Evolutionary conservation across 1,140 invertebrate genomes (phyloP).

Genomic region (Chlorops oryzae): DNA sequence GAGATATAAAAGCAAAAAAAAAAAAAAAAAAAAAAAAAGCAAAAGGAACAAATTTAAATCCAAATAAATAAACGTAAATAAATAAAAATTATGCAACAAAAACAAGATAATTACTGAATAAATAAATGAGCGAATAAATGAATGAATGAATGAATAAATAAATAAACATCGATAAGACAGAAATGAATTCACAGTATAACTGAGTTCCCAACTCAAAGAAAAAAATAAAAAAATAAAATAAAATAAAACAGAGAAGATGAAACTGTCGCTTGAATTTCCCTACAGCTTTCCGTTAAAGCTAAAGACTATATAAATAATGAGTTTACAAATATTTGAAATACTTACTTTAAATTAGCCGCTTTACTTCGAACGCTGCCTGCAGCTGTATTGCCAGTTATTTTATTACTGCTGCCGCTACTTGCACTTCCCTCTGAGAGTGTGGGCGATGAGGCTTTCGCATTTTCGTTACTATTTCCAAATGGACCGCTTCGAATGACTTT

Average conservation of each 20-base stretch:
- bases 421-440: conserved; percentile 40
- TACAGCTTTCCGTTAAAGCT: no score
- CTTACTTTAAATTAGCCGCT: conserved; percentile 44
- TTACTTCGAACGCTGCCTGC: conserved; percentile 39
- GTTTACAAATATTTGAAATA: no score
- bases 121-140: no score
- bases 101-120: no score
- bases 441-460: conserved; percentile 34
- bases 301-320: no score
- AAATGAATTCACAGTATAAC: no score
- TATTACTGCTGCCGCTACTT: conserved; percentile 23
- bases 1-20: conserved; percentile 9
- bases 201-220: no score
- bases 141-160: no score
- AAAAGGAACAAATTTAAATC: conserved; percentile 21
- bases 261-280: no score
- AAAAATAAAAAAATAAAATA: conserved; percentile 14
- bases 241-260: conserved; percentile 14
- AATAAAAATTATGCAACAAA: conserved; percentile 19
- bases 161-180: no score
- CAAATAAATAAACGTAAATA: conserved; percentile 15
- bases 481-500: no score
- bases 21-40: conserved; percentile 31
- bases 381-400: conserved; percentile 13
- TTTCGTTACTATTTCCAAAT: no score